A percentile compares a stretch with the other conserved stretches of the same genome.
phyloP scores from a whole-genome alignment of 2,888 invertebrate genomes.

The Apodemia mormo region DNA sequence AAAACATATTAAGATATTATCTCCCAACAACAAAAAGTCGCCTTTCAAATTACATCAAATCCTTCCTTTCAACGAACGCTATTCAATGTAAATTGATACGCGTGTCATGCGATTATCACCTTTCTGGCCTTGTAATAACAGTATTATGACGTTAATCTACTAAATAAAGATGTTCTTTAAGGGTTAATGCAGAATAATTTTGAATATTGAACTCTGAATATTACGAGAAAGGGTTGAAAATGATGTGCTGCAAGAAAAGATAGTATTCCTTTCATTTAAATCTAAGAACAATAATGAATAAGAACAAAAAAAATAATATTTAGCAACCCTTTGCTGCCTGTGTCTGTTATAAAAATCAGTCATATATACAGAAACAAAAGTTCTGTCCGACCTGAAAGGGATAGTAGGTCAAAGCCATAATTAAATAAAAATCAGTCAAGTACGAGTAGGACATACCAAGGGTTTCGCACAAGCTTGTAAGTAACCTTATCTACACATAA shows the following conservation, averaged over 20 bases:
- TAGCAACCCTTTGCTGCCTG: too few species aligned
- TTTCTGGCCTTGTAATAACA: constrained; percentile 32
- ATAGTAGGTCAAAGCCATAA: too few species aligned
- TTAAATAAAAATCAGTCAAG: too few species aligned
- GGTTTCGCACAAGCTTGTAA: too few species aligned
- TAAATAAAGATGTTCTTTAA: constrained; percentile 43
- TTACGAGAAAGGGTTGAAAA: constrained; percentile 9
- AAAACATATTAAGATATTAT: constrained; percentile 78
- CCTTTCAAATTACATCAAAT: constrained; percentile 67
- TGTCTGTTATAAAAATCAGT: background rate
- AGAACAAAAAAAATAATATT: too few species aligned
- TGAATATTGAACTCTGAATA: constrained; percentile 17
- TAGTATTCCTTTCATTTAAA: background rate
- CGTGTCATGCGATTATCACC: constrained; percentile 41
- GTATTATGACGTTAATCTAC: constrained; percentile 25
- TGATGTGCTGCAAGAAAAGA: background rate
- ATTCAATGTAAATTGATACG: constrained; percentile 42
- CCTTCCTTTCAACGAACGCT: constrained; percentile 55
- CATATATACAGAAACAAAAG: too few species aligned
- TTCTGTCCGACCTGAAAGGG: too few species aligned
- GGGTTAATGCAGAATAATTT: constrained; percentile 36
- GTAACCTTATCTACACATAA: too few species aligned
- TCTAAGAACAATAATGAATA: too few species aligned
- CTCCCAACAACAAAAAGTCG: constrained; percentile 59
- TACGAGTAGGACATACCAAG: too few species aligned